These are phyloP conservation scores for Mustelus asterias DNA, from an alignment of 2,113 vertebrate genomes.

Conservation along the genomic window DNA sequence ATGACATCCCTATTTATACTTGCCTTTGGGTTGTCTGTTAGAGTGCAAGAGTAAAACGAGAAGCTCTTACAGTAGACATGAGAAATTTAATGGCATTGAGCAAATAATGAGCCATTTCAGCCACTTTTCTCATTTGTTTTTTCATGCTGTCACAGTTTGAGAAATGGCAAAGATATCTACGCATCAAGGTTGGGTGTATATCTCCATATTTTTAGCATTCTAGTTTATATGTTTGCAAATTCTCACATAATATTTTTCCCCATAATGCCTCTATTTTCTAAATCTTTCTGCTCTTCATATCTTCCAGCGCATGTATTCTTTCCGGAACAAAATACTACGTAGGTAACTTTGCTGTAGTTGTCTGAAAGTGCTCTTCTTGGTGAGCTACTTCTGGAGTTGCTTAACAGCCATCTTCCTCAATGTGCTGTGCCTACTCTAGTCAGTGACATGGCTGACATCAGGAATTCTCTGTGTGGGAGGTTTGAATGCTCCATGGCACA, in stretches of 20 bases:
- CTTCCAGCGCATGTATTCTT: neutral
- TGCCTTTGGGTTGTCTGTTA: neutral
- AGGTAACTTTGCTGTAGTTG: neutral
- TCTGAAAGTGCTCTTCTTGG: neutral
- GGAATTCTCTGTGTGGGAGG: neutral
- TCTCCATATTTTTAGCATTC: neutral
- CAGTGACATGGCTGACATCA: neutral
- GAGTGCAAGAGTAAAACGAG: neutral
- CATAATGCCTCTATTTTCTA: neutral
- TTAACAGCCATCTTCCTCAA: neutral
- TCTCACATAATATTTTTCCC: neutral
- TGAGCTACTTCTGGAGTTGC: neutral
- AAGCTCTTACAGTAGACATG: neutral
- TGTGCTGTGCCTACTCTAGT: neutral
- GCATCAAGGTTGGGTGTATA: constrained; percentile 52
- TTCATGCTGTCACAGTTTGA: constrained; percentile 49
- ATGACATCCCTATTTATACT: neutral
- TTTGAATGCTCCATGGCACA: neutral
- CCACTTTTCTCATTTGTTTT: constrained; percentile 28
- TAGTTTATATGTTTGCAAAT: neutral
- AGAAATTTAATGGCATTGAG: neutral
- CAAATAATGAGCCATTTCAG: neutral
- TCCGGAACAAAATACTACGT: neutral
- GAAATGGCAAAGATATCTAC: constrained; percentile 58
- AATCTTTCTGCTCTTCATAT: neutral